These are phyloP conservation scores for Cepphus grylle DNA, from an alignment of 2,113 vertebrate species.

Conservation along the genomic window DNA sequence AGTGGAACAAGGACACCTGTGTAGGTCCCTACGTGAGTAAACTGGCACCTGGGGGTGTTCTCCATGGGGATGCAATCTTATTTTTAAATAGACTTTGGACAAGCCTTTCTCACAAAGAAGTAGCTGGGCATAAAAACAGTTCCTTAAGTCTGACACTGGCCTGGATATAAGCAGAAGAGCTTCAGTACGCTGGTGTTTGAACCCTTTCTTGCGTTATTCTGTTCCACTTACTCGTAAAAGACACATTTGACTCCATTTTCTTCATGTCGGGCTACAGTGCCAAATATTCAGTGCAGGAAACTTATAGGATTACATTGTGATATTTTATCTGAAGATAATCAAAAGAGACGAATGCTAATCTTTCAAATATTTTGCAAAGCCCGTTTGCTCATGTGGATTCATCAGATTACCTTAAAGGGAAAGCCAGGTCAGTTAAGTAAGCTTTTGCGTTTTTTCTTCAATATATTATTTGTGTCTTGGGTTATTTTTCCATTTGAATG, in stretches of 20 bases:
- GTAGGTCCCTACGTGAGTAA: fast-evolving
- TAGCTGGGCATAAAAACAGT: background rate
- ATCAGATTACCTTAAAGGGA: slow-evolving; percentile 2
- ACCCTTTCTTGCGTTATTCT: slow-evolving; percentile 15
- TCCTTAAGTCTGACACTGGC: background rate
- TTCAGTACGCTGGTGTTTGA: background rate
- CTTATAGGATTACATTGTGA: slow-evolving; percentile 51
- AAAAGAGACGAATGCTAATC: slow-evolving; percentile 59
- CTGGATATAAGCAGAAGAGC: background rate
- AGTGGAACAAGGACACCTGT: background rate
- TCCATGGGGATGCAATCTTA: background rate
- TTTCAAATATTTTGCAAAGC: slow-evolving; percentile 36
- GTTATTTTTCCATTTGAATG: background rate
- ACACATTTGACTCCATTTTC: slow-evolving; percentile 35
- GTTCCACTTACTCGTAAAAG: slow-evolving; percentile 34
- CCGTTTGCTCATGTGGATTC: slow-evolving; percentile 18
- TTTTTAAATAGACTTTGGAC: background rate
- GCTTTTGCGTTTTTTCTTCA: background rate
- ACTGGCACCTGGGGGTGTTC: background rate
- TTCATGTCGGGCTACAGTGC: slow-evolving; percentile 25
- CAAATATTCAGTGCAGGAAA: slow-evolving; percentile 48
- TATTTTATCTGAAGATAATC: slow-evolving; percentile 59
- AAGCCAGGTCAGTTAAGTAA: background rate
- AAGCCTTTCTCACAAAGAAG: background rate
- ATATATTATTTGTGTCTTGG: background rate